Evolutionary conservation across 1,140 invertebrate species (phyloP), one percentile per base, ranked within the genome.

Genomic region (Drepana arcuata): DNA sequence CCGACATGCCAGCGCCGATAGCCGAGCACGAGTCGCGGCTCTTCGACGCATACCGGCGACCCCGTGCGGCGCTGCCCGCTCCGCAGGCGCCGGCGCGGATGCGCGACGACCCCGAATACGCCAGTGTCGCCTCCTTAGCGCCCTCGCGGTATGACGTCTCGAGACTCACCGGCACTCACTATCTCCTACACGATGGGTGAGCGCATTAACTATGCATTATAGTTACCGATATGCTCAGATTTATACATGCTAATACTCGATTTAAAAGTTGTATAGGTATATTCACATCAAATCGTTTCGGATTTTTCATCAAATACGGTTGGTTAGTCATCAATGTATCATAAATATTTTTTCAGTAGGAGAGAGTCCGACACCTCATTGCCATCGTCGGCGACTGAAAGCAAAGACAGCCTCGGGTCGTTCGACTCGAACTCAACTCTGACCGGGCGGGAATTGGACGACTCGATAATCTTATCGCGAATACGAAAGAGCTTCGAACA

Each of bases 401-500:
- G 86, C 61, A 90, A 89, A 67, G 88, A 89, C 62, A 89, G 88
- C 56, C 68, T 88, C 37, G 86, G 86, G 21, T 89, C 87, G 2
- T 89, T 85, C 60, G 88, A 89, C 48, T 90, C 88, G 14, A 86
- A 85, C 53, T 89, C 88, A 4, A 89, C 88, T n/a, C 66, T 90
- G 1, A 88, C 87, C 15, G 87, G 88, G 15, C 85, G 87, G 53
- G 89, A 89, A 46, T 81, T 87, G 11, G 89, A 90, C 51, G 89
- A 91, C 60, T 89, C 88, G 24, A 83, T 89, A 11, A 88, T 90
- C 29, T 86, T 91, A 71, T 88, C 86, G 13, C 86, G 92, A 66
- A 88, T 95, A 51, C 85, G 91, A 33, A 93, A 92, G 66, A 94
- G 91, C 55, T 88, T 91, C 50, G 92, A 94, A 54, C 92, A 95